Base-by-base conservation (phyloP, 2,888 invertebrate species). In the Pheosia gnoma region DNA sequence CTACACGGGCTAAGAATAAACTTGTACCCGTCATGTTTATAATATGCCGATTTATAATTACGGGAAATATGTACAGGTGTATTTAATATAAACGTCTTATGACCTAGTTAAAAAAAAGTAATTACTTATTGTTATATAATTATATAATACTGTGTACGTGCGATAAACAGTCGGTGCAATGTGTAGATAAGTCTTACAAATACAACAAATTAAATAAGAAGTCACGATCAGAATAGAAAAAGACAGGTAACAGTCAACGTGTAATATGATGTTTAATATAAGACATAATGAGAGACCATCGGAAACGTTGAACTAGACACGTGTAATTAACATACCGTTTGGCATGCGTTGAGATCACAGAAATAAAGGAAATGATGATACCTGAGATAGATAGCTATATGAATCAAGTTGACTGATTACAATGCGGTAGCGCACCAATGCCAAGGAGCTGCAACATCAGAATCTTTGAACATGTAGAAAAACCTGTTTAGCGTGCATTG, bases 311-410 rank as follows among this genome's bases (percentile, higher is more conserved):
- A 51, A 51, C 6, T 51, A 25, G 38, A 55, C 39, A 55, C 37
- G 55, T 55, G 36, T n/a, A 5, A 39, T 55, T 7, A 55, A 55
- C 55, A 55, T 55, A 5, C 39, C 5, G 39, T 1, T 53, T n/a
- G 39, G 39, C 55, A 13, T 39, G 55, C n/a, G 55, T 55, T 13
- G 39, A 39, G 55, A 39, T 55, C 39, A 38, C 55, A 39, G 13
- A 39, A 3, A 37, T 39, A n/a, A 53, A 25, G 36, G 5, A 25
- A 51, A 13, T 51, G 4, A 51, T 25, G 9, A n/a, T n/a, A n/a
- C n/a, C n/a, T n/a, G n/a, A n/a, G n/a, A n/a, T 25, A n/a, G 5
- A 47, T 47, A 25, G 37, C 10, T 6, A 53, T 38, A n/a, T 39
- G 39, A 39, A 9, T 55, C 39, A 55, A 55, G 55, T 39, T 37